Base-by-base conservation (phyloP, 2,113 vertebrate genomes). In the Machaerirhynchus nigripectus region DNA sequence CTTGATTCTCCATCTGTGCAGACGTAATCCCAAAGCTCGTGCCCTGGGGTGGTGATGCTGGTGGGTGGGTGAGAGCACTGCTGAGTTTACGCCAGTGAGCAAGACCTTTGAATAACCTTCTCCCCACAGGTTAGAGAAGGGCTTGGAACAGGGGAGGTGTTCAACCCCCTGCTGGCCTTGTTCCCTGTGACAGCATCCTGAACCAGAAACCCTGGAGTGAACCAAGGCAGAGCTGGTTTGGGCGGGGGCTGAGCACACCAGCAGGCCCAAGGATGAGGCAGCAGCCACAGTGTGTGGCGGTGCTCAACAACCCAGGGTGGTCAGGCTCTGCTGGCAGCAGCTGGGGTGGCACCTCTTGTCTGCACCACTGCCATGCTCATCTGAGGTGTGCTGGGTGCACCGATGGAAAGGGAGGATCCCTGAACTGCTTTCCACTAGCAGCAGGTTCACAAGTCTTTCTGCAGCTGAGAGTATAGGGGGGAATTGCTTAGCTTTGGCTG, bases 231-330 rank as follows among this genome's bases (percentile, higher is more conserved):
- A 73, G 9, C 23, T 69, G 35, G 2, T 64, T 61, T 68, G 67
- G 55, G 11, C 15, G 35, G 47, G 28, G 31, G 16, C 24, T 70
- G 46, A 12, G 15, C 13, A 4, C 27, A 24, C 4, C 39, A 35
- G 37, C 18, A 52, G 16, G 22, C 5, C 33, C 8, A 18, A 2
- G 22, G 50, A 21, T 21, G 27, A 57, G 11, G 30, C 11, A 63
- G 53, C 16, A 69, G 40, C 2, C 24, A 3, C 10, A 21, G 20
- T 2, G 1, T n/a, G 5, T 4, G 15, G 9, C 31, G n/a, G 13
- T 37, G 39, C n/a, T 6, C 2, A 53, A 4, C 6, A n/a, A 0
- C 0, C 2, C 28, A 14, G 31, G 5, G 8, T 37, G 26, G 8
- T 7, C 53, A 39, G 63, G 39, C 19, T 89, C 39, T 64, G 0